Base-by-base conservation (phyloP, 2,113 vertebrate genomes). In the Burhinus oedicnemus region DNA sequence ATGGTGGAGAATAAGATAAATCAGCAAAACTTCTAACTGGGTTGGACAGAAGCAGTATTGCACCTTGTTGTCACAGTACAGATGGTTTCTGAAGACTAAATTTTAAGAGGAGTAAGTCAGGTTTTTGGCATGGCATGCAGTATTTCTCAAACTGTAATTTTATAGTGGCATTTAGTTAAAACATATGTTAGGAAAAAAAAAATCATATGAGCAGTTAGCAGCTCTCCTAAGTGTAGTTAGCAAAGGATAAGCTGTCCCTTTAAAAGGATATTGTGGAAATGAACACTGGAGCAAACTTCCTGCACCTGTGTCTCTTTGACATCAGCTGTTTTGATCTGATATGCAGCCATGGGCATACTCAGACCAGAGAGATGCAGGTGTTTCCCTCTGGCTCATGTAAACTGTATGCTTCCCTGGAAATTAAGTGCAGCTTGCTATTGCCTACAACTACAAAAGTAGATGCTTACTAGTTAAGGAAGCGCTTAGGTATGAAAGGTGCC, bases 331-430 rank as follows among this genome's bases (percentile, higher is more conserved):
- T 96, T 97, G 96, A 92, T 96, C 89, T 83, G 92, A 84, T 95
- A 76, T 12, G 58, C 30, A 74, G 45, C 79, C 90, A 47, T 75
- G 90, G 91, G 44, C 74, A 51, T 74, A 49, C 18, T 44, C 84
- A 89, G 93, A 95, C 49, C 2, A 8, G 82, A 36, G 70, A 80
- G 16, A 8, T 86, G 94, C 98, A 98, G 98, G 97, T 98, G 97
- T 96, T 98, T 98, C 97, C 97, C 94, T 89, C 94, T 95, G 97
- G 92, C 95, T 97, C 52, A 2, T 81, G 93, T 92, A 94, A 96
- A 93, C 47, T 74, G 4, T 55, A 12, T 54, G 36, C 69, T 88
- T 95, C 45, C 65, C 91, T 95, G 76, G 90, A 93, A 97, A 83
- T 95, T 58, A 91, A 96, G 92, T 64, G 64, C 78, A 83, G 75